These are phyloP conservation scores for Diorhabda carinulata DNA, from an alignment of 1,140 invertebrate genomes.

Conservation along the genomic window DNA sequence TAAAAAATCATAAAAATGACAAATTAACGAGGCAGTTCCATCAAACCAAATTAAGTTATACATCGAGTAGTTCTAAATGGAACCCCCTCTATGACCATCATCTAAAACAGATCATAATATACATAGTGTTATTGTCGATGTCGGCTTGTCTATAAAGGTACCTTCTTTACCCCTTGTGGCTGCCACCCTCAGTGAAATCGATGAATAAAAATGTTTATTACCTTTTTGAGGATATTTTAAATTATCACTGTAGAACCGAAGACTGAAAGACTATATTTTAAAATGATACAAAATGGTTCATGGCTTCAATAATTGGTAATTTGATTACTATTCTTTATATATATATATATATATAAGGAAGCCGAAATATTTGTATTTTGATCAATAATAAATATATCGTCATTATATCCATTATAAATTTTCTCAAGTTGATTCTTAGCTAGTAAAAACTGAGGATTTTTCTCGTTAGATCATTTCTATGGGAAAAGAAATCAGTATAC, in stretches of 20 bases:
- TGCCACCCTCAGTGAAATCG: slow-evolving; percentile 8
- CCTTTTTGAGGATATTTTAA: slow-evolving; percentile 17
- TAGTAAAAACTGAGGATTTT: too few relatives aligned
- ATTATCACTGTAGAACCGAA: slow-evolving; percentile 9
- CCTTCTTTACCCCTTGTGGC: neutral
- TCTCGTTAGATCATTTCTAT: too few relatives aligned
- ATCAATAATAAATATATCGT: too few relatives aligned
- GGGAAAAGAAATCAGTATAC: too few relatives aligned
- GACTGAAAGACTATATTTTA: neutral
- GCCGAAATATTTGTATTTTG: too few relatives aligned
- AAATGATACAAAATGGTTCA: neutral
- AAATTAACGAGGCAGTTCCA: slow-evolving; percentile 23
- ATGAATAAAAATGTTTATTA: slow-evolving; percentile 26
- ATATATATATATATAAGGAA: too few relatives aligned
- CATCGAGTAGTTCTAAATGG: slow-evolving; percentile 25
- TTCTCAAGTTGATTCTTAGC: too few relatives aligned
- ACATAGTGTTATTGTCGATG: slow-evolving; percentile 24
- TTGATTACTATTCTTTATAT: neutral
- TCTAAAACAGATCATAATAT: slow-evolving; percentile 27
- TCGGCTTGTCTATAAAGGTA: slow-evolving; percentile 12
- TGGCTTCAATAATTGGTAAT: neutral
- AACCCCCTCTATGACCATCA: slow-evolving; percentile 20
- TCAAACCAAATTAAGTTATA: slow-evolving; percentile 31
- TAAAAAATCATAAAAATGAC: neutral
- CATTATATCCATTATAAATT: too few relatives aligned